Evolutionary conservation across 2,888 invertebrate species (phyloP).

Genomic region (Ennomos erosarius): DNA sequence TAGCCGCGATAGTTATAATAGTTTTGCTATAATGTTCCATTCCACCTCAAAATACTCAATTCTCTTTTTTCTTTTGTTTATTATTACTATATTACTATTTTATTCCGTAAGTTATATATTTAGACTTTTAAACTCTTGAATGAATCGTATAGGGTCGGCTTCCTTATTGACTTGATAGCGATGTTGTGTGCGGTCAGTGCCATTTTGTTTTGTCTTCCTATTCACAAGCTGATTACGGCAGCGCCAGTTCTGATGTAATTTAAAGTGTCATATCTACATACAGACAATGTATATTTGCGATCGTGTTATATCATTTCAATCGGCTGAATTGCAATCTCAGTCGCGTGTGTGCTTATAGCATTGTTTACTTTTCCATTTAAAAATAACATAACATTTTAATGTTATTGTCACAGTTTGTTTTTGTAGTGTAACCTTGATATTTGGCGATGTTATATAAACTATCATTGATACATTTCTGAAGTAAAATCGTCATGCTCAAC

Average conservation of each 20-base stretch:
- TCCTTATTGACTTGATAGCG: constrained; percentile 11
- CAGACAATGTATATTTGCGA: too few relatives aligned
- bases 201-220: neutral
- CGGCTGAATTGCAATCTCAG: constrained; percentile 8
- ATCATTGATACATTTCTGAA: constrained; percentile 19
- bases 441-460: constrained; percentile 28
- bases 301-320: neutral
- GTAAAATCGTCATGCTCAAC: constrained; percentile 4
- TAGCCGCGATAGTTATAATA: constrained; percentile 15
- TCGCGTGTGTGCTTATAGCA: constrained; percentile 7
- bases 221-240: neutral
- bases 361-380: constrained; percentile 9
- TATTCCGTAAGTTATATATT: constrained; percentile 24
- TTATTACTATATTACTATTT: constrained; percentile 7
- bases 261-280: neutral
- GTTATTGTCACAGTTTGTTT: constrained; percentile 17
- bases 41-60: constrained; percentile 12
- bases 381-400: constrained; percentile 5
- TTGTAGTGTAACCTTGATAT: constrained; percentile 42
- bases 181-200: neutral
- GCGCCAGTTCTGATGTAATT: neutral
- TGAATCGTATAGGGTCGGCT: constrained; percentile 14
- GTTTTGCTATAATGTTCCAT: constrained; percentile 10
- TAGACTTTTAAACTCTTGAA: constrained; percentile 18
- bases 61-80: neutral